Evolutionary conservation across 2,797 vertebrate species (phyloP), one percentile per base, ranked within the genome.

Genomic region (Chromis chromis): DNA sequence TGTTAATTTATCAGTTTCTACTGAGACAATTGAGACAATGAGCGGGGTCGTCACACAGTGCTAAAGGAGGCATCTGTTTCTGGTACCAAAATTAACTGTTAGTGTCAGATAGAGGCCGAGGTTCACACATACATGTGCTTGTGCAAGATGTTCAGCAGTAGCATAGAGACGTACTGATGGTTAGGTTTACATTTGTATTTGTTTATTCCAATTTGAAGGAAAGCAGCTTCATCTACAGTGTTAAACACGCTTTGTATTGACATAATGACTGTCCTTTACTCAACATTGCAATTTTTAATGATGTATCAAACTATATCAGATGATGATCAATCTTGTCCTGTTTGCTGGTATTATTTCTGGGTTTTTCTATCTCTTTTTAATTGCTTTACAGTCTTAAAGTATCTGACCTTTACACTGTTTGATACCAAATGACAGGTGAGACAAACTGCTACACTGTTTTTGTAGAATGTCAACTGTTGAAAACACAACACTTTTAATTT

Each of bases 341-440:
- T 80, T 67, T 74, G 52, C 67, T 79, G 58, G 39, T 71, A 46
- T 65, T 57, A 46, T 14, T 79, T 62, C 54, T 75, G 22, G 22
- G 40, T 83, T 48, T 86, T 79, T 40, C 28, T 59, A 36, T 48
- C 24, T 57, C 22, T 52, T 74, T 73, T 75, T 79, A 46, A 42
- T 52, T 57, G 11, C n/a, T 65, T 60, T 44, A 8, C 25, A 48
- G 24, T 78, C 52, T 76, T 74, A 21, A 53, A 48, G 70, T 72
- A 64, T 75, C 66, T 77, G 85, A 84, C 85, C 80, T 84, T 81
- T 74, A 75, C 83, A 88, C 86, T 90, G 84, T 87, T 87, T 60
- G 69, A 85, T 72, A 76, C 80, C 70, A 83, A 88, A 89, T 71
- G 70, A 78, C 71, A 78, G 24, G 56, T 76, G 68, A 78, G 76